Conservation (phyloP, 2,797 vertebrate species). For the Calcarius lapponicus region DNA sequence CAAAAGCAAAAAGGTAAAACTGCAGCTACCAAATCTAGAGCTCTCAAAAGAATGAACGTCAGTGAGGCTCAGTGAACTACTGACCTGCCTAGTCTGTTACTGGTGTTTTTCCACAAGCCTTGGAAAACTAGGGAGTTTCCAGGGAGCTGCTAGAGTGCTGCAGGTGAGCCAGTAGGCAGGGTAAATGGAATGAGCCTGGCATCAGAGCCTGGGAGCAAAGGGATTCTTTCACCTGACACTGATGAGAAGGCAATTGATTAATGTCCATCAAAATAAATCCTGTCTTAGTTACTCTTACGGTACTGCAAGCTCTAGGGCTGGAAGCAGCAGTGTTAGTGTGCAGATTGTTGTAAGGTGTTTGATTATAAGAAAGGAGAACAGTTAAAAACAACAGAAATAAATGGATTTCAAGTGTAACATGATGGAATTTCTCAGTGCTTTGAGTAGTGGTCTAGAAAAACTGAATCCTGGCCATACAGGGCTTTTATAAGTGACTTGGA, state of each 20-base stretch:
- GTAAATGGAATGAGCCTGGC: not conserved
- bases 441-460: not conserved
- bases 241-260: not conserved
- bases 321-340: not conserved
- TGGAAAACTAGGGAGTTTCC: not conserved
- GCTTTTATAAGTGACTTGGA: not conserved
- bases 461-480: not conserved
- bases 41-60: not conserved
- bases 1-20: not conserved
- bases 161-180: not conserved
- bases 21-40: not conserved
- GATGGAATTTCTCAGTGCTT: not conserved
- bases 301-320: not conserved
- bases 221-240: not conserved
- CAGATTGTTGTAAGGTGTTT: not conserved
- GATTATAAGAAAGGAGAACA: not conserved
- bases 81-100: not conserved
- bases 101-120: not conserved
- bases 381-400: not conserved
- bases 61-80: not conserved
- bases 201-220: not conserved
- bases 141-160: not conserved
- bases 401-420: not conserved
- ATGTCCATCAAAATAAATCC: not conserved
- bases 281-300: not conserved